Evolutionary conservation across 1,140 invertebrate species (phyloP).

Genomic region (Holotrichia oblita): DNA sequence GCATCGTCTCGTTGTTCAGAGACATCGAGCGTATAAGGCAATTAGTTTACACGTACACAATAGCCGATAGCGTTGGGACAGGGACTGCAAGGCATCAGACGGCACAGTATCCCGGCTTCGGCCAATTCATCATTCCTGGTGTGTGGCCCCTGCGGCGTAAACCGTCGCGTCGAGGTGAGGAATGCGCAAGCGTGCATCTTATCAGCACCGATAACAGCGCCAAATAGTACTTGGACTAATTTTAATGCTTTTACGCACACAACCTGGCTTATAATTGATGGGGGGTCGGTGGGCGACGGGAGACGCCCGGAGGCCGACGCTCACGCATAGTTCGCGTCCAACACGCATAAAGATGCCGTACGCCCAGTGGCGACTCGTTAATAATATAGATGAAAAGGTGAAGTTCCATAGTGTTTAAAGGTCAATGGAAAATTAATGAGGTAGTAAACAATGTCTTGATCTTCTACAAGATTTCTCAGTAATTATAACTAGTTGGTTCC

Average conservation of each 20-base stretch:
- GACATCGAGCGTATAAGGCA: neutral
- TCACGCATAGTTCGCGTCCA: constrained; percentile 45
- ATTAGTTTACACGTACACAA: neutral
- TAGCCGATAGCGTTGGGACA: neutral
- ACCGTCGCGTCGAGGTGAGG: constrained; percentile 34
- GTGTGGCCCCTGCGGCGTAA: constrained; percentile 20
- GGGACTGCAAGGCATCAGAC: neutral
- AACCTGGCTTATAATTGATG: constrained; percentile 53
- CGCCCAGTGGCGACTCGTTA: neutral
- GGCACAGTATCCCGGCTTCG: constrained; percentile 29
- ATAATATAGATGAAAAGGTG: too few species aligned
- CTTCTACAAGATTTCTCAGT: too few species aligned
- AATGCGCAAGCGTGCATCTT: constrained; percentile 52
- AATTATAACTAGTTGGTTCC: too few species aligned
- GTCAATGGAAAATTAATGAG: too few species aligned
- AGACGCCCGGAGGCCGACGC: constrained; percentile 45
- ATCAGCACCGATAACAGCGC: constrained; percentile 51
- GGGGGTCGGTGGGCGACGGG: constrained; percentile 44
- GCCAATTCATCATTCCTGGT: constrained; percentile 40
- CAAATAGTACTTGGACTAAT: constrained; percentile 54
- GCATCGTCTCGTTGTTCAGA: neutral
- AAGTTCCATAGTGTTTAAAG: too few species aligned
- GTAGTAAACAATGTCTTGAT: too few species aligned
- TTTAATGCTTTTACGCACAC: constrained; percentile 56
- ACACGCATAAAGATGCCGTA: constrained; percentile 49